Evolutionary conservation across 2,797 vertebrate genomes (phyloP).

Genomic region (Lacerta bilineata): DNA sequence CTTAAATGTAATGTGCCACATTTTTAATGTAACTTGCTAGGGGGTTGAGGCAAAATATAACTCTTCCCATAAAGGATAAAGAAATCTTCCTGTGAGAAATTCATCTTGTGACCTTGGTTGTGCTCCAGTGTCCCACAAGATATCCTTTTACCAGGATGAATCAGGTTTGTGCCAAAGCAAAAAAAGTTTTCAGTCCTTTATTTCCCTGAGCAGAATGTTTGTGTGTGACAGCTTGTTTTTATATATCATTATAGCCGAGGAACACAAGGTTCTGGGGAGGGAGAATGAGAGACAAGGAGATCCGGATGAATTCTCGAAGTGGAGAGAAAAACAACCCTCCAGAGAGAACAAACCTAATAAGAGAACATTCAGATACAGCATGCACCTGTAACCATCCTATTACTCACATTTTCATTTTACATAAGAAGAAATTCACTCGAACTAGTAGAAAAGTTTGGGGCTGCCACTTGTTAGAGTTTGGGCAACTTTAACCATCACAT

Average conservation of each 20-base stretch:
- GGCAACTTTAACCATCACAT: not conserved
- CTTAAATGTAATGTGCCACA: not conserved
- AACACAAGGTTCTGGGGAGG: constrained; percentile 31
- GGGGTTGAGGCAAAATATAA: constrained; percentile 46
- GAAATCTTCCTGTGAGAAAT: constrained; percentile 39
- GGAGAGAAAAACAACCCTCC: constrained; percentile 19
- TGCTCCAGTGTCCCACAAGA: constrained; percentile 37
- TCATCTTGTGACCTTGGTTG: constrained; percentile 45
- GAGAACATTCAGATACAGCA: not conserved
- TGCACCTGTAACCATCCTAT: constrained; percentile 9
- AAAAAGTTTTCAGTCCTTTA: constrained; percentile 31
- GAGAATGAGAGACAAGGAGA: not conserved
- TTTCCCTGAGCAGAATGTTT: constrained; percentile 41
- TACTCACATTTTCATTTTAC: constrained; percentile 8
- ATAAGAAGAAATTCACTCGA: not conserved
- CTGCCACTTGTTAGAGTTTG: not conserved
- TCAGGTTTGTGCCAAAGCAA: not conserved
- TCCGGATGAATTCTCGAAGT: constrained; percentile 8
- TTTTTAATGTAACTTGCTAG: not conserved
- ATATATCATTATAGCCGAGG: constrained; percentile 29
- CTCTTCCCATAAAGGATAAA: constrained; percentile 53
- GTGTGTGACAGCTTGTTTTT: constrained; percentile 22
- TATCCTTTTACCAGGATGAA: constrained; percentile 42
- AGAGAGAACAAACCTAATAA: constrained; percentile 17
- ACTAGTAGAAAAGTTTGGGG: not conserved